These are phyloP conservation scores for Chionodraco myersi DNA, from an alignment of 2,113 vertebrate genomes.

Conservation along the genomic window DNA sequence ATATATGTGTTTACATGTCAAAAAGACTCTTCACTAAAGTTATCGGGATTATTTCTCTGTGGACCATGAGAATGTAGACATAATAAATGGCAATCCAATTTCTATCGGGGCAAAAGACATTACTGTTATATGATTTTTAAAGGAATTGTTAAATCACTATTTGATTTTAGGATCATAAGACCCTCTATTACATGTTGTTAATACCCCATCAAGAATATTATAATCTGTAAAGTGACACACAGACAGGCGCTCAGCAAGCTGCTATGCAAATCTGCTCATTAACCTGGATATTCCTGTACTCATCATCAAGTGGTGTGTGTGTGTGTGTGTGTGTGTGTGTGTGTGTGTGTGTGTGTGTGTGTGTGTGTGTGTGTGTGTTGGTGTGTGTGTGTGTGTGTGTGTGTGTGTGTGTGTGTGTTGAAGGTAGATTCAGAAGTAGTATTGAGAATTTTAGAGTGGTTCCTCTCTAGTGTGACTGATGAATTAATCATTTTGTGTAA, in stretches of 20 bases:
- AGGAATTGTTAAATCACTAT: slow-evolving; percentile 6
- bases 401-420: neutral
- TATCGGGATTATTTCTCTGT: neutral
- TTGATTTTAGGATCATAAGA: slow-evolving; percentile 27
- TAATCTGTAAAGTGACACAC: slow-evolving; percentile 60
- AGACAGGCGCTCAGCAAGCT: slow-evolving; percentile 12
- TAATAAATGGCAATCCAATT: too few relatives aligned
- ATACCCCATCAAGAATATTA: slow-evolving; percentile 70
- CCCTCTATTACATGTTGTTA: slow-evolving; percentile 42
- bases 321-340: neutral
- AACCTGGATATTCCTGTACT: slow-evolving; percentile 55
- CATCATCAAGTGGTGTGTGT: slow-evolving; percentile 30
- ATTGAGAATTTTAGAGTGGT: slow-evolving; percentile 26
- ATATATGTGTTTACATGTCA: neutral
- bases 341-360: neutral
- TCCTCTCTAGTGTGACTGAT: slow-evolving; percentile 33
- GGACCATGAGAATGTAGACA: too few relatives aligned
- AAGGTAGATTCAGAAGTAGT: neutral
- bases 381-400: neutral
- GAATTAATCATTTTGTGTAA: slow-evolving; percentile 48
- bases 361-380: neutral
- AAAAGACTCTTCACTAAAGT: neutral
- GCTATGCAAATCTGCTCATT: slow-evolving; percentile 58
- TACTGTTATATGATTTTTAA: slow-evolving; percentile 1
- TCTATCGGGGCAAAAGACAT: neutral